phyloP scores from a whole-genome alignment of 2,888 invertebrate genomes.

The Dolomedes plantarius region DNA sequence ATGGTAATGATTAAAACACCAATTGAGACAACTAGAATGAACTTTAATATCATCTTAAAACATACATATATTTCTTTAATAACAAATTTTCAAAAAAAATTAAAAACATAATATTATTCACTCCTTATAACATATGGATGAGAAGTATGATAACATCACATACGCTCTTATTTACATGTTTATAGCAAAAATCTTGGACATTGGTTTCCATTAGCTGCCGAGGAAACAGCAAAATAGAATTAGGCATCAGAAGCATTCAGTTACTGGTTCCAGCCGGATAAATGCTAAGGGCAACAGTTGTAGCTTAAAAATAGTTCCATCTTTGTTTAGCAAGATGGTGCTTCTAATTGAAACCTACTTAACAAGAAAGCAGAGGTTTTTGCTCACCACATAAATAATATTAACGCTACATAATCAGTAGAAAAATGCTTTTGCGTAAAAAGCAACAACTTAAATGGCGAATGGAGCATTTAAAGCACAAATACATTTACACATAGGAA shows the following conservation, averaged over 20 bases:
- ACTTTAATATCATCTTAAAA: slow-evolving; percentile 53
- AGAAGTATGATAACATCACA: slow-evolving; percentile 56
- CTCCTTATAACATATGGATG: slow-evolving; percentile 47
- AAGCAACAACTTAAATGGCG: too few species aligned
- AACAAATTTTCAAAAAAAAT: slow-evolving; percentile 35
- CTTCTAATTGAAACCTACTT: not conserved
- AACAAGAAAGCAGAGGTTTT: slow-evolving; percentile 4
- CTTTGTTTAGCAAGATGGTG: not conserved
- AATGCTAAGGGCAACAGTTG: not conserved
- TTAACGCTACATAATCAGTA: not conserved
- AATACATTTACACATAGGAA: too few species aligned
- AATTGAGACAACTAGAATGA: slow-evolving; percentile 59
- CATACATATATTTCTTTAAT: slow-evolving; percentile 56
- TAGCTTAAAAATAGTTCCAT: not conserved
- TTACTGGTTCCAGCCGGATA: not conserved
- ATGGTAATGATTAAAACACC: too few species aligned
- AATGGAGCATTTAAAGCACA: too few species aligned
- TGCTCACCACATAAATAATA: not conserved
- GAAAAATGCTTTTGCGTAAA: too few species aligned
- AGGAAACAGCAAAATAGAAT: slow-evolving; percentile 54
- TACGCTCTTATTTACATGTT: slow-evolving; percentile 62
- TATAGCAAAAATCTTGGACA: slow-evolving; percentile 63
- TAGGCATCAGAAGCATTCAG: slow-evolving; percentile 33
- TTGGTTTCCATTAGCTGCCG: slow-evolving; percentile 56
- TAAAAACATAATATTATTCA: slow-evolving; percentile 23